Base-by-base conservation (phyloP, 2,888 invertebrate species). In the Macrophya alboannulata region DNA sequence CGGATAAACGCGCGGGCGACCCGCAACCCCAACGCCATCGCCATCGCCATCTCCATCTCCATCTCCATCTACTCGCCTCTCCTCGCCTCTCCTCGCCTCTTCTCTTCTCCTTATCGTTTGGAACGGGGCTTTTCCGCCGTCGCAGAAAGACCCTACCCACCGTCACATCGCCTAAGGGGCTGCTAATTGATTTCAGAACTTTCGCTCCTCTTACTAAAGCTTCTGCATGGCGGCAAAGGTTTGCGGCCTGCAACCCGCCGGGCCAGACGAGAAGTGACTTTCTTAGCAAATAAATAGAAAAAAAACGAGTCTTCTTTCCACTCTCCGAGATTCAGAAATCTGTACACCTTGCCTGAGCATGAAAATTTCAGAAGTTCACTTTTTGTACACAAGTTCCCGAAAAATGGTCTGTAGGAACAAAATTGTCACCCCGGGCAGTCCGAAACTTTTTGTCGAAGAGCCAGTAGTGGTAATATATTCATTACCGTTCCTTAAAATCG, bases 171-270 rank as follows among this genome's bases (percentile, higher is more conserved):
- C 89, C 88, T 87, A 88, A 87, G 87, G 87, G 89, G 90, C 90
- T 93, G 92, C 92, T 93, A 92, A 93, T 93, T 93, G 93, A 93
- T 92, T 93, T 92, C 92, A 90, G 90, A 92, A 93, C 92, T 93
- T 92, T 88, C 55, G 31, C 81, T 68, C 83, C 51, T 68, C 83
- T 45, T 48, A 17, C 31, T 12, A n/a, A 43, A 48, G 31, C 48
- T 62, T 21, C 43, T 43, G 81, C 43, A 31, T 4, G 9, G 8
- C 15, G 81, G 8, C 25, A 43, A 81, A 81, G 62, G 43, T 81
- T 43, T 62, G n/a, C 9, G 37, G 25, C n/a, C 43, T 31, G 21
- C 5, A 37, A 77, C 8, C 51, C 51, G 51, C 74, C 45, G 15
- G 72, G 40, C 43, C 21, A 25, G 62, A 62, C 62, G n/a, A n/a